Evolutionary conservation across 2,113 vertebrate genomes (phyloP).

Genomic region (Trichechus manatus): DNA sequence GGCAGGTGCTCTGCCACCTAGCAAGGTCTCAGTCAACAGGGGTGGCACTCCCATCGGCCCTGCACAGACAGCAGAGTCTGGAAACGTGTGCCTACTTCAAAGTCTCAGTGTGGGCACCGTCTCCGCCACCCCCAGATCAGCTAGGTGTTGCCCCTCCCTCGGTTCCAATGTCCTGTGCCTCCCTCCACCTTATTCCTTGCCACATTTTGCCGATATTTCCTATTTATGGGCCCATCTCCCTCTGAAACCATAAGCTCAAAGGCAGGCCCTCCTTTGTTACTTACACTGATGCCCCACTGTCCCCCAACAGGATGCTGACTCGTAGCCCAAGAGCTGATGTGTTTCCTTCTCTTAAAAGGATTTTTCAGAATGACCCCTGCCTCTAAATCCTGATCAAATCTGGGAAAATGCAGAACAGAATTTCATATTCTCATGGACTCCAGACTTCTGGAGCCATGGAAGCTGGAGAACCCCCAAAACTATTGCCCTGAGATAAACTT

Average conservation of each 20-base stretch:
- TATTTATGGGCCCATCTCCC: rapidly evolving
- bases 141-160: neutral
- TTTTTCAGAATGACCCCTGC: neutral
- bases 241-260: neutral
- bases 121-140: neutral
- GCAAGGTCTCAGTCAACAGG: rapidly evolving
- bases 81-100: neutral
- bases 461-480: too few species aligned
- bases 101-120: neutral
- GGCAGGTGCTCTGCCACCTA: neutral
- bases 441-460: too few species aligned
- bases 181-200: neutral
- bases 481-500: too few species aligned
- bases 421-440: too few species aligned
- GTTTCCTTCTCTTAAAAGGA: neutral
- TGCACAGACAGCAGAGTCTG: neutral
- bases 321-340: neutral
- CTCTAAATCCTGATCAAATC: too few species aligned
- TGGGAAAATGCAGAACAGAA: too few species aligned
- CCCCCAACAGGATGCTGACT: neutral
- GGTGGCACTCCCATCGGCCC: neutral
- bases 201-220: neutral
- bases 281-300: neutral
- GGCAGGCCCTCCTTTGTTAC: neutral
- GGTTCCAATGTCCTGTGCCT: neutral